Conservation (phyloP, 2,113 vertebrate species). For the Rattus rattus region DNA sequence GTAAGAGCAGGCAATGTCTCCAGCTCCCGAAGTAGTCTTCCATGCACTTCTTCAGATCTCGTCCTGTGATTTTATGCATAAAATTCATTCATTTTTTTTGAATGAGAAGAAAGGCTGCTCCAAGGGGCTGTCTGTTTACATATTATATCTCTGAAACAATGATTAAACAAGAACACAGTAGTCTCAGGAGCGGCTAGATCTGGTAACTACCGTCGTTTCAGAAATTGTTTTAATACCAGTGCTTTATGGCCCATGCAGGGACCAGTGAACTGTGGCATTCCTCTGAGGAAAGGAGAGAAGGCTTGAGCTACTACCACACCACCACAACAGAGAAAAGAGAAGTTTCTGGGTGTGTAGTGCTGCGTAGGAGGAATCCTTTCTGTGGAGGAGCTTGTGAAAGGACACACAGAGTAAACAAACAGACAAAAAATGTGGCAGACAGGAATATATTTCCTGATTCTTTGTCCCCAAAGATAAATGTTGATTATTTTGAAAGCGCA, state of each 20-base stretch:
- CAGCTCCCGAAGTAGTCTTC: neutral
- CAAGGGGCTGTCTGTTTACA: neutral
- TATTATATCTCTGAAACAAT: neutral
- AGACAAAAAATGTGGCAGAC: neutral
- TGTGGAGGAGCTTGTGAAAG: neutral
- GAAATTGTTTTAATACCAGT: neutral
- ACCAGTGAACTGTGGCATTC: neutral
- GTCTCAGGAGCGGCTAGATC: neutral
- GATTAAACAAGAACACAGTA: neutral
- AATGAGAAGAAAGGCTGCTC: slow-evolving; percentile 1
- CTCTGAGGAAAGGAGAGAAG: neutral
- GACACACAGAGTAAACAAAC: neutral
- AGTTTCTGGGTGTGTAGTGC: neutral
- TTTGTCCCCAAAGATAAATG: neutral
- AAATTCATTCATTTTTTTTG: slow-evolving; percentile 3
- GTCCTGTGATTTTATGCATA: neutral
- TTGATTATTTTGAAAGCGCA: slow-evolving; percentile 28
- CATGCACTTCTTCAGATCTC: neutral
- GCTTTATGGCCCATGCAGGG: neutral
- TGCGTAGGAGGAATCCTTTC: neutral
- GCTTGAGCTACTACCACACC: neutral
- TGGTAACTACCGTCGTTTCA: neutral
- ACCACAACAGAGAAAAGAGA: neutral
- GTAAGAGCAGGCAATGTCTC: neutral
- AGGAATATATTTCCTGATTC: neutral